Base-by-base conservation (phyloP, 2,888 invertebrate genomes). In the Oeneis ivallda region DNA sequence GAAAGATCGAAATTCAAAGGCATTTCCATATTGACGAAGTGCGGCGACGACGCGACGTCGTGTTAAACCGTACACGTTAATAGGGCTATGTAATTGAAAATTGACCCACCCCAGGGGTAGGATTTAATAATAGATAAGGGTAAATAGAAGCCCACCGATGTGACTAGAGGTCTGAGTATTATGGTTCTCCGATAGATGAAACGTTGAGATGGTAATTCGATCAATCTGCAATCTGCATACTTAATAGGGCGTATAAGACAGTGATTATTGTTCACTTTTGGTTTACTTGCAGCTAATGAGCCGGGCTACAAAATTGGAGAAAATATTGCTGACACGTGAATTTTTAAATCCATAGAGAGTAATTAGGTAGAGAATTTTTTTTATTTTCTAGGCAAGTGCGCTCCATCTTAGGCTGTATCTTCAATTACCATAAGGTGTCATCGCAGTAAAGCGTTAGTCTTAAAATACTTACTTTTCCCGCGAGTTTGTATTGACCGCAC, bases 71-170 rank as follows among this genome's bases (percentile, higher is more conserved):
- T 63, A 71, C 67, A 70, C 62, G 71, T 75, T 76, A 75, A 74
- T 75, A 71, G 74, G 70, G 65, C 65, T 74, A 71, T 78, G 79
- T 85, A 85, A 86, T 85, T 86, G 85, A 86, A 86, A 84, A 82
- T 79, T 81, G 82, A 79, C 77, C 77, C 73, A 67, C 71, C 70
- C 71, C 71, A 68, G 64, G 68, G 69, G 66, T 65, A 71, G 76
- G 84, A 83, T 84, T 82, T 81, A 81, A 82, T 81, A 82, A 79
- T 76, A 83, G 84, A 84, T 84, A 82, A 81, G 76, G 72, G 75
- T 73, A 74, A 80, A 82, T 72, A 76, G 76, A 66, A 71, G 66
- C 69, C 72, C 64, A 50, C 64, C 39, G 67, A 52, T 69, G 63
- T 69, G 62, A 67, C 69, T 56, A 69, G 50, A 64, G 65, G 56